phyloP scores from a whole-genome alignment of 1,140 invertebrate species.

The Diploscapter pachys region DNA sequence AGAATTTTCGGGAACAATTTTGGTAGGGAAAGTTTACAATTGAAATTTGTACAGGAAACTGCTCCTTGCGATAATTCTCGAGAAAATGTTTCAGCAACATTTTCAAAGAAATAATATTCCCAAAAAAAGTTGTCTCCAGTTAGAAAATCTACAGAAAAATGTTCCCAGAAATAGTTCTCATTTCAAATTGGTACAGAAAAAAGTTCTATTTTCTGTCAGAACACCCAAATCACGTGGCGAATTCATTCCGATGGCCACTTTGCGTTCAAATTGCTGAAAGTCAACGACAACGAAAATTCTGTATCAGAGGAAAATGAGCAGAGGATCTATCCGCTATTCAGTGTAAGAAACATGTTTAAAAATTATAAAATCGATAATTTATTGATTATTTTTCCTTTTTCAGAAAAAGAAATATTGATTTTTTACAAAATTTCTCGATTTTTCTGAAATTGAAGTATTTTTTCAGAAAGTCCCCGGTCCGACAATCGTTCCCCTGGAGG shows the following conservation, averaged over 20 bases:
- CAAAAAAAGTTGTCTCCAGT: too few relatives aligned
- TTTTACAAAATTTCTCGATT: not conserved
- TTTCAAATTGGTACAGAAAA: not conserved
- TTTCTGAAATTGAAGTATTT: not conserved
- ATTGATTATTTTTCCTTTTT: conserved; percentile 23
- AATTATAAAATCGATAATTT: conserved; percentile 2
- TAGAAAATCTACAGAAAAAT: not conserved
- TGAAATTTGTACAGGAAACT: too few relatives aligned
- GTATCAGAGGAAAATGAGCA: conserved; percentile 16
- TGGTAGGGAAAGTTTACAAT: too few relatives aligned
- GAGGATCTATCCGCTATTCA: conserved; percentile 51
- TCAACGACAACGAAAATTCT: conserved; percentile 27
- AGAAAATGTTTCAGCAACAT: conserved; percentile 2
- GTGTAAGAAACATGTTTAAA: conserved; percentile 36
- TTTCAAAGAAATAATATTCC: not conserved
- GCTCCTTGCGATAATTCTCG: not conserved
- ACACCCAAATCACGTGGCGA: conserved; percentile 33
- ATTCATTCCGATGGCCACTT: conserved; percentile 56
- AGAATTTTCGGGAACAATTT: conserved; percentile 15
- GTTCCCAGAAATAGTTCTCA: not conserved
- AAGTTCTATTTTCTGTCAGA: too few relatives aligned
- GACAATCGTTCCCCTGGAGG: conserved; percentile 49
- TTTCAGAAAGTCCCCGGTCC: conserved; percentile 57
- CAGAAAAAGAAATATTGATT: not conserved
- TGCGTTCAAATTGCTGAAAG: conserved; percentile 47